Evolutionary conservation across 2,113 vertebrate genomes (phyloP).

Genomic region (Daphoenositta chrysoptera): DNA sequence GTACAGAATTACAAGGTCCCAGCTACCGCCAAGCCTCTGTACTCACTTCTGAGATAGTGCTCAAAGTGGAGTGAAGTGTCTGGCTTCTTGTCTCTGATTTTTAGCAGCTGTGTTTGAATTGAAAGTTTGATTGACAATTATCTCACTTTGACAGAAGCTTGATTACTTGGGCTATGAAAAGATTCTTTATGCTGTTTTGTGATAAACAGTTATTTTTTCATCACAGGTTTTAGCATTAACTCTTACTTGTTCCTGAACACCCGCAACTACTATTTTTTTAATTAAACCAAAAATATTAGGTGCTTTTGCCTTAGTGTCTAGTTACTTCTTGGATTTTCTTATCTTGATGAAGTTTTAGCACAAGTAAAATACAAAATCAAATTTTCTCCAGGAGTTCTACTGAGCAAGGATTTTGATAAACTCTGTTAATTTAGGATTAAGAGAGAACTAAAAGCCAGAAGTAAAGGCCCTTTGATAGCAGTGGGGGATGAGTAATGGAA

Average conservation of each 20-base stretch:
- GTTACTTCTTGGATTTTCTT: not conserved
- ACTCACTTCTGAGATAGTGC: not conserved
- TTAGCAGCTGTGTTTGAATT: slow-evolving; percentile 10
- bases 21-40: not conserved
- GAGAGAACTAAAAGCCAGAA: not conserved
- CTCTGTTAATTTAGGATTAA: slow-evolving; percentile 17
- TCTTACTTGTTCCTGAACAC: not conserved
- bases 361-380: not conserved
- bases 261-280: not conserved
- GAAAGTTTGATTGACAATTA: slow-evolving; percentile 7
- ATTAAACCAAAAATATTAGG: not conserved
- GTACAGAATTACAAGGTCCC: not conserved
- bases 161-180: slow-evolving; percentile 4
- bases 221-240: not conserved
- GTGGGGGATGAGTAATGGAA: slow-evolving; percentile 12
- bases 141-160: not conserved
- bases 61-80: not conserved
- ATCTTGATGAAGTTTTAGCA: not conserved
- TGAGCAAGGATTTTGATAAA: not conserved
- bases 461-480: slow-evolving; percentile 4
- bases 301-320: not conserved
- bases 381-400: not conserved
- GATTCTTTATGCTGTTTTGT: not conserved
- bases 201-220: not conserved
- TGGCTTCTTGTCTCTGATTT: not conserved